These are phyloP conservation scores for Poliocrania exsul DNA, from an alignment of 2,797 vertebrate species.

Conservation along the genomic window DNA sequence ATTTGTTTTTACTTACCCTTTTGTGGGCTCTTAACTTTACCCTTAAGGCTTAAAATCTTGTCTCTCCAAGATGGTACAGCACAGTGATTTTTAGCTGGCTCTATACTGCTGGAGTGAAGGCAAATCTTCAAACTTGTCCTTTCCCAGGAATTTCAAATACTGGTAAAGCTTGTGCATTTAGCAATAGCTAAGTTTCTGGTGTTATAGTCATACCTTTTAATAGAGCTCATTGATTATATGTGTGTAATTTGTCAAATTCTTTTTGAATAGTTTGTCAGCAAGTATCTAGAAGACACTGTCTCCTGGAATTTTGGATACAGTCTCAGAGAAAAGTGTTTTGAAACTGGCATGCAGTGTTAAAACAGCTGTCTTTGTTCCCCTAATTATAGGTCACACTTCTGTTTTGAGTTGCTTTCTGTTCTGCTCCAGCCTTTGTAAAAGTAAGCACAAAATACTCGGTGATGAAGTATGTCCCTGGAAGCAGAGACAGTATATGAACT, in stretches of 20 bases:
- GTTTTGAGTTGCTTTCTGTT: background rate
- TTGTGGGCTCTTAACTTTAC: background rate
- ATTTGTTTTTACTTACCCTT: background rate
- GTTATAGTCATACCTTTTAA: background rate
- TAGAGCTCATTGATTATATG: background rate
- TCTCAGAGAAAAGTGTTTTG: background rate
- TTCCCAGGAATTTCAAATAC: background rate
- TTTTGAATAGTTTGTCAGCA: background rate
- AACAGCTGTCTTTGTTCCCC: background rate
- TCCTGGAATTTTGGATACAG: background rate
- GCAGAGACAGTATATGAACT: background rate
- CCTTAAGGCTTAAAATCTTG: background rate
- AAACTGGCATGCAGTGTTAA: background rate
- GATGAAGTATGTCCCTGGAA: background rate
- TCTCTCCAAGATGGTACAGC: fast-evolving
- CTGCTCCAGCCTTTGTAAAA: background rate
- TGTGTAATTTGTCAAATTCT: background rate
- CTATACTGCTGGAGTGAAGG: background rate
- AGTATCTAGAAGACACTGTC: fast-evolving
- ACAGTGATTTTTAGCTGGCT: background rate
- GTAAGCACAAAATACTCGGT: background rate
- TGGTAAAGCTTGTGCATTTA: background rate
- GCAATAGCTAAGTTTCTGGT: background rate
- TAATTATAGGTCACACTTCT: background rate
- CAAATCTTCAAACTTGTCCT: background rate